Evolutionary conservation across 1,140 invertebrate genomes (phyloP), one percentile per base, ranked within the genome.

Genomic region (Magallana gigas): DNA sequence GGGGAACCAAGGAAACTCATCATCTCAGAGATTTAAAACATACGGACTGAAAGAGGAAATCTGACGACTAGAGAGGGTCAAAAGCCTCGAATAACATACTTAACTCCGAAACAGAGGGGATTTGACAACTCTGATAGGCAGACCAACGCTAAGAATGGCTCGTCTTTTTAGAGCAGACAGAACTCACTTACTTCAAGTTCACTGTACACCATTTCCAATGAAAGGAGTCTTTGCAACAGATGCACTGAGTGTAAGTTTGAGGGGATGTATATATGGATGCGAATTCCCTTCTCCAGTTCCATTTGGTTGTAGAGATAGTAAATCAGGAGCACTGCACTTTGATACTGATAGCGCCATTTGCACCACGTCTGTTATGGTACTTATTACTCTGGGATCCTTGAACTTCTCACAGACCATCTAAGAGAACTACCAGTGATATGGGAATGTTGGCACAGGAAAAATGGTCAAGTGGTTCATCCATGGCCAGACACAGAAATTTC

Each of bases 241-340:
- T 85, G 88, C 88, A 9, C 58, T 89, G 12, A 60, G 80, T 36
- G 83, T 89, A 59, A 12, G 57, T n/a, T 89, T 82, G 88, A 60
- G 9, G 48, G 57, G 59, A 3, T n/a, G n/a, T n/a, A 83, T 87
- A 80, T 86, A 60, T 29, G 86, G 64, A 9, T 87, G 89, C 85
- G 87, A 87, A 29, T 90, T 85, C 62, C 85, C 89, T 6, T 85
- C 87, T 0, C 59, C 68, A 57, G 85, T 71, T 84, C 56, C 85
- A 68, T 16, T 29, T 57, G 23, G 87, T 90, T 5, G 12, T 86
- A 29, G 6, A 59, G 57, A 90, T 86, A 57, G 36, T 90, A 18
- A 56, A 71, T 57, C 12, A 23, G 23, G 58, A 88, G 11, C 1
- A 64, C 4, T 86, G 84, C 18, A 14, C n/a, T n/a, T 7, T 88